Percentiles rank a stretch among this genome's conserved stretches.
Conservation (phyloP, 2,888 invertebrate species). For the Drosophila picticornis region DNA sequence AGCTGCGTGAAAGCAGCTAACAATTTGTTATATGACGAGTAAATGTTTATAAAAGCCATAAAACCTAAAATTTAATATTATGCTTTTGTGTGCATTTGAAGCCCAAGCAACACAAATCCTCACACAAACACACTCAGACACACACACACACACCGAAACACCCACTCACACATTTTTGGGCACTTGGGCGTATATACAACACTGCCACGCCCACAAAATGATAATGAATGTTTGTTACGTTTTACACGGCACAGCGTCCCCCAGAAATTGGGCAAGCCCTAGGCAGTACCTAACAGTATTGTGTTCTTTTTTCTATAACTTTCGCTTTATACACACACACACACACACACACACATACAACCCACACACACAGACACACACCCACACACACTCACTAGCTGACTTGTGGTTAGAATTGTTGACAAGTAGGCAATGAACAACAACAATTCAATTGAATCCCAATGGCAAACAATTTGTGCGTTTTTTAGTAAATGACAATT, state of each 20-base stretch:
- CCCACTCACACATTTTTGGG: constrained; percentile 26
- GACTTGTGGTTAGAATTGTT: constrained; percentile 32
- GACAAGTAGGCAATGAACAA: constrained; percentile 17
- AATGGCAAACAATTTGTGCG: constrained; percentile 16
- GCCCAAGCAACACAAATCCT: constrained; percentile 37
- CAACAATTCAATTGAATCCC: neutral
- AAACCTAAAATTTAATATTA: constrained; percentile 58
- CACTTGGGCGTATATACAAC: constrained; percentile 20
- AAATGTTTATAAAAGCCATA: constrained; percentile 68
- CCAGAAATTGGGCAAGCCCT: constrained; percentile 62
- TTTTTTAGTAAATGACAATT: constrained; percentile 33
- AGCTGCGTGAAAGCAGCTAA: constrained; percentile 17
- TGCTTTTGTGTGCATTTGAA: constrained; percentile 78
- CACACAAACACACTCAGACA: neutral
- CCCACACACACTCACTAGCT: constrained; percentile 26
- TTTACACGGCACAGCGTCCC: constrained; percentile 65
- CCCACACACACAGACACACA: constrained; percentile 21
- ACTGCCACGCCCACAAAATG: constrained; percentile 56
- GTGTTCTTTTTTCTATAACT: constrained; percentile 64
- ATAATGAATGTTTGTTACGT: constrained; percentile 67
- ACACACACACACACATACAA: constrained; percentile 20
- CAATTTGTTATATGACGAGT: constrained; percentile 71
- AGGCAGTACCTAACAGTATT: constrained; percentile 75
- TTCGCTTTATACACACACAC: constrained; percentile 55
- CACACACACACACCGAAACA: constrained; percentile 13